Base-by-base conservation (phyloP, 2,797 vertebrate genomes). In the Thripadectes ignobilis region DNA sequence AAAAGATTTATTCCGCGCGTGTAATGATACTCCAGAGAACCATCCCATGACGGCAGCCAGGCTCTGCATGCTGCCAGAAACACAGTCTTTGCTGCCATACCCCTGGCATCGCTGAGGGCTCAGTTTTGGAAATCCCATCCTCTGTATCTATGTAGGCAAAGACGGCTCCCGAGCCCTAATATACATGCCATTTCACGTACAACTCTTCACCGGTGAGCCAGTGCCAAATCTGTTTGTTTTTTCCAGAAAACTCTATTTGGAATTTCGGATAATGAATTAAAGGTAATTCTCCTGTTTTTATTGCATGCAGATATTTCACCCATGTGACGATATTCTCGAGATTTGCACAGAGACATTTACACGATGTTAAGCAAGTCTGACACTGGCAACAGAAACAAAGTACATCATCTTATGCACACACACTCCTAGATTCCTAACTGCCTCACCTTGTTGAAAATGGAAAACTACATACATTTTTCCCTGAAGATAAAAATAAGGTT, bases 371-470 rank as follows among this genome's bases (percentile, higher is more conserved):
- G 57, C 41, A 67, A 34, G 20, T 85, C 84, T 92, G 61, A 85
- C 34, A 9, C 19, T 36, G 51, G 32, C 48, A 74, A n/a, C 15
- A 71, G 65, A 79, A 79, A 85, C 22, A 67, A 22, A 14, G 8
- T 46, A 20, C 45, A 24, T 65, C 43, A 34, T 32, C 19, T 82
- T n/a, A 1, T 0, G 0, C 36, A 22, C 22, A 32, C 9, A 26
- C 7, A 57, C 4, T 16, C 21, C 34, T 39, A 24, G 1, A 29
- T 65, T 58, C 7, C 8, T 61, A 57, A 74, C 8, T 55, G 18
- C 12, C 7, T 65, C 10, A 1, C 0, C 0, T 0, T 20, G 8
- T 0, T 45, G 21, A 59, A 69, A 15, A 24, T 34, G 52, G 34
- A 67, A 93, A 45, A 7, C 4, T 58, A 32, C 12, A 3, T 89